phyloP scores from a whole-genome alignment of 2,888 invertebrate species.

The Pterostichus niger region DNA sequence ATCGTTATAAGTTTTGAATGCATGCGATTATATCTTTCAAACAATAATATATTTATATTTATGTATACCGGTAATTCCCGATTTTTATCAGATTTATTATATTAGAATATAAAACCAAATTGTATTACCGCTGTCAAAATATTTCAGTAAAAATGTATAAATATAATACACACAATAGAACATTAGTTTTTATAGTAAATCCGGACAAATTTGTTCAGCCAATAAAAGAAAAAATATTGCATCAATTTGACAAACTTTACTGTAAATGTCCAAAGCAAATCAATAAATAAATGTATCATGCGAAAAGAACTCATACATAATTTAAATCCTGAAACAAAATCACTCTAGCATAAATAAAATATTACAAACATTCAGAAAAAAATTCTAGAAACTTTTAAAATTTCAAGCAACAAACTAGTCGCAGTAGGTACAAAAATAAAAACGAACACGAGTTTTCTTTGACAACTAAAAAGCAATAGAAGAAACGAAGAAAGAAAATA shows the following conservation, averaged over 20 bases:
- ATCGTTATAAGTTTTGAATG: background rate
- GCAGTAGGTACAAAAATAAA: constrained; percentile 25
- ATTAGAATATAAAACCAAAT: background rate
- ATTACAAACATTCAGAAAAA: constrained; percentile 42
- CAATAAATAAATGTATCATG: constrained; percentile 15
- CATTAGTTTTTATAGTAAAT: constrained; percentile 33
- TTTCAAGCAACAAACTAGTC: constrained; percentile 37
- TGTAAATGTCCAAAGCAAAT: constrained; percentile 3
- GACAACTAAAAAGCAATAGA: constrained; percentile 47
- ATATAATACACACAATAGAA: constrained; percentile 16
- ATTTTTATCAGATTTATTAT: constrained; percentile 25
- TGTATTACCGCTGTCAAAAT: constrained; percentile 9
- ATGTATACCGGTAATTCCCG: background rate
- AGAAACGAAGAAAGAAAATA: constrained; percentile 35
- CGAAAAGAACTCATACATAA: background rate
- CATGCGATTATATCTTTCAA: background rate
- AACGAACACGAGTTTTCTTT: constrained; percentile 43
- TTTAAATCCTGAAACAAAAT: constrained; percentile 12
- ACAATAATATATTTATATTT: constrained; percentile 27
- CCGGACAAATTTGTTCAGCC: constrained; percentile 28
- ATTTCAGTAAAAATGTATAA: constrained; percentile 24
- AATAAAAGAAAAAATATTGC: constrained; percentile 36
- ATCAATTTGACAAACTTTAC: background rate
- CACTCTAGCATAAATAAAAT: constrained; percentile 27
- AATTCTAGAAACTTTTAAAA: constrained; percentile 42